A percentile compares a stretch with the other conserved stretches of the same genome.
These are phyloP conservation scores for Ifrita kowaldi DNA, from an alignment of 2,113 vertebrate genomes.

Conservation along the genomic window DNA sequence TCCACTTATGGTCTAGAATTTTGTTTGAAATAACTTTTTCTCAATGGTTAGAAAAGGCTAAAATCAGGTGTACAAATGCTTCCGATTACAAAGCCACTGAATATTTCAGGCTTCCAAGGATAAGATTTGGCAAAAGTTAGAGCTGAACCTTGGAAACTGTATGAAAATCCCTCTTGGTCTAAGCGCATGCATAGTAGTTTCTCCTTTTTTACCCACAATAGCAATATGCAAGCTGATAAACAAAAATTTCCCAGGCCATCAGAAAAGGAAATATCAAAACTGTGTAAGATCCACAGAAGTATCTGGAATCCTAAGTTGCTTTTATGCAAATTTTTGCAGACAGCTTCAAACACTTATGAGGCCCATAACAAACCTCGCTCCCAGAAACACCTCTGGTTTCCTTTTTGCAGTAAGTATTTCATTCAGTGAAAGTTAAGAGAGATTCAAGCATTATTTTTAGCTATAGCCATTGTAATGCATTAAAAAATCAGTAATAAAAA, in stretches of 20 bases:
- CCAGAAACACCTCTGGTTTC: background rate
- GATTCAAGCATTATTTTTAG: background rate
- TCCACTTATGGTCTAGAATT: background rate
- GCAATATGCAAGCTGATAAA: background rate
- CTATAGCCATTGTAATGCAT: background rate
- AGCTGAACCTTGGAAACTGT: background rate
- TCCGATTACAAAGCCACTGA: background rate
- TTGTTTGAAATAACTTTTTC: background rate
- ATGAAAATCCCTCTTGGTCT: background rate
- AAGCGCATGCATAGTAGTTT: rapidly evolving
- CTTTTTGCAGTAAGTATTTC: background rate
- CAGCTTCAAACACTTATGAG: background rate
- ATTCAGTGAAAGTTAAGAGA: background rate
- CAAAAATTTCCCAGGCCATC: background rate
- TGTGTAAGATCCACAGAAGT: background rate
- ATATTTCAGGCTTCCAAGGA: background rate
- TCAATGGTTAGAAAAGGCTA: background rate
- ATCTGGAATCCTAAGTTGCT: background rate
- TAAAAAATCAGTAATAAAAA: background rate
- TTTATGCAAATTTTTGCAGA: background rate
- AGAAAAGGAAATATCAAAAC: background rate
- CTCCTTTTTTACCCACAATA: background rate
- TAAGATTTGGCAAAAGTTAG: background rate
- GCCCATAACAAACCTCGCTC: background rate
- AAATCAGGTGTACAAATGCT: background rate